Evolutionary conservation across 2,113 vertebrate genomes (phyloP).

Genomic region (Camarhynchus parvulus): DNA sequence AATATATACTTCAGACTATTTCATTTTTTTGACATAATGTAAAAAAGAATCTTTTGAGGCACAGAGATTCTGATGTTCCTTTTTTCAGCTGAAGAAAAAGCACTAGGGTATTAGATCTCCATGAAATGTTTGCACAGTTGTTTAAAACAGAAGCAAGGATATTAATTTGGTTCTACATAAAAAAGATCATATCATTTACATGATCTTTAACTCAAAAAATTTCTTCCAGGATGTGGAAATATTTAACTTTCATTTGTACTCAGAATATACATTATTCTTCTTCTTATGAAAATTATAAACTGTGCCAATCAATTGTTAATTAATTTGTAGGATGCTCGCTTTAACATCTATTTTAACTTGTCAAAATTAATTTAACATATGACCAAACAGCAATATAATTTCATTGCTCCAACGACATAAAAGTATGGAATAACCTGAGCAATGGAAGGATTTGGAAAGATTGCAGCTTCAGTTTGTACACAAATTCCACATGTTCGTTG

Average conservation of each 20-base stretch:
- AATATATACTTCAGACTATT: slow-evolving; percentile 14
- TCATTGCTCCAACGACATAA: neutral
- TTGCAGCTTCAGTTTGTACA: slow-evolving; percentile 47
- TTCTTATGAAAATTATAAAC: neutral
- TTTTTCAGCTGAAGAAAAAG: neutral
- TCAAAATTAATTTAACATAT: neutral
- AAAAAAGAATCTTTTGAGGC: slow-evolving; percentile 26
- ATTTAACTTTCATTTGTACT: neutral
- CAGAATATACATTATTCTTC: neutral
- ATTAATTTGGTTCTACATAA: neutral
- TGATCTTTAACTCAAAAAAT: neutral
- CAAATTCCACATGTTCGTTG: slow-evolving; percentile 35
- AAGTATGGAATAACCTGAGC: neutral
- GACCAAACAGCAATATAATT: neutral
- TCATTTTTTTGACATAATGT: neutral
- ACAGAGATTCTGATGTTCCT: neutral
- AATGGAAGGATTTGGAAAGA: neutral
- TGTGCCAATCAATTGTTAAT: neutral
- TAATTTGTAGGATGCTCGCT: neutral
- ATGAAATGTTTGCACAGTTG: neutral
- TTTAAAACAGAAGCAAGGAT: slow-evolving; percentile 30
- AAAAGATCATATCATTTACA: neutral
- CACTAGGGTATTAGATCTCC: neutral
- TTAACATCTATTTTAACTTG: slow-evolving; percentile 26
- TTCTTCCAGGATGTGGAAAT: neutral